These are phyloP conservation scores for Drosophila sp. DNA, from an alignment of 1,140 invertebrate genomes.

Conservation along the genomic window DNA sequence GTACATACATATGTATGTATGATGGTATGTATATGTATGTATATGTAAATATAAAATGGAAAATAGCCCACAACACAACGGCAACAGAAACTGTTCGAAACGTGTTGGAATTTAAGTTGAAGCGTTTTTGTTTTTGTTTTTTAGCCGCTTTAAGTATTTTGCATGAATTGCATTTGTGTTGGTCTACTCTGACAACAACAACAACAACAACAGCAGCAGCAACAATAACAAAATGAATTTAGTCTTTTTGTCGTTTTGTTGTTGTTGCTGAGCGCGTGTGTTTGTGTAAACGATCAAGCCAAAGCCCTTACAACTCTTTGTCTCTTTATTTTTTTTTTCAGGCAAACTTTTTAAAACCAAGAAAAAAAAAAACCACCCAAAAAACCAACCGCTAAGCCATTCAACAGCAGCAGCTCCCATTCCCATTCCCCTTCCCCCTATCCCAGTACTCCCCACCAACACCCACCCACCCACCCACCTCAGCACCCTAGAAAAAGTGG, in stretches of 20 bases:
- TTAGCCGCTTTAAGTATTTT: slow-evolving; percentile 59
- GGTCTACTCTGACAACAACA: slow-evolving; percentile 34
- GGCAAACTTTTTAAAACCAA: not conserved
- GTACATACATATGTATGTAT: not conserved
- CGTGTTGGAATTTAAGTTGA: slow-evolving; percentile 73
- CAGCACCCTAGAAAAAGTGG: not conserved
- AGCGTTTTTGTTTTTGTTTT: slow-evolving; percentile 23
- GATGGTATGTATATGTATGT: slow-evolving; percentile 23
- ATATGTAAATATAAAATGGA: slow-evolving; percentile 49
- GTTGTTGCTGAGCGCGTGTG: slow-evolving; percentile 2
- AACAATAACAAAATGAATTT: slow-evolving; percentile 5
- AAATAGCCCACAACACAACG: slow-evolving; percentile 35
- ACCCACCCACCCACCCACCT: not conserved
- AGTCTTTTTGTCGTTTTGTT: slow-evolving; percentile 20
- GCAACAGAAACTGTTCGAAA: slow-evolving; percentile 52
- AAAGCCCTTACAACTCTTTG: slow-evolving; percentile 8
- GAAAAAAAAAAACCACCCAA: not conserved
- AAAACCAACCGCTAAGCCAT: not conserved
- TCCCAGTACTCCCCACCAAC: not conserved
- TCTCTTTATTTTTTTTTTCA: slow-evolving; percentile 9
- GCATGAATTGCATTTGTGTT: slow-evolving; percentile 67
- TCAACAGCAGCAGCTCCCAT: not conserved
- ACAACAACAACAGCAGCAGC: not conserved
- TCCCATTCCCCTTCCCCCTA: not conserved
- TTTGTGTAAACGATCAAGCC: not conserved